Conservation (phyloP, 2,888 invertebrate species). For the Bugulina stolonifera region DNA sequence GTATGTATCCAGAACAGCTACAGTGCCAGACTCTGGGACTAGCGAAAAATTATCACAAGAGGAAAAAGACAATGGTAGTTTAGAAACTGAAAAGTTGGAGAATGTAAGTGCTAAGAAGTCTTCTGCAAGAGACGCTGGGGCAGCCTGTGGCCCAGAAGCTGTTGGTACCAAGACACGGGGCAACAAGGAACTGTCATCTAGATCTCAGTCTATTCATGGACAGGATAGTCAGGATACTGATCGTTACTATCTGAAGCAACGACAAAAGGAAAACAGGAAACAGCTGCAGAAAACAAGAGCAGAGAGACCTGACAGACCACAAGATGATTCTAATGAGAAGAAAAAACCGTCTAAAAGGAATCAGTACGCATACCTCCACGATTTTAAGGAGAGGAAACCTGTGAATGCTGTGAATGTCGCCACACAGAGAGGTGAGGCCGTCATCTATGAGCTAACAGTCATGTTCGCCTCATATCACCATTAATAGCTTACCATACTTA, state of each 20-base stretch:
- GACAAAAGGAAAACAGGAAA: not conserved
- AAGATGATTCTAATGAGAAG: not conserved
- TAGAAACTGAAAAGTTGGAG: not conserved
- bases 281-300: not conserved
- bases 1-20: not conserved
- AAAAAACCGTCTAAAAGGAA: not conserved
- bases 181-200: not conserved
- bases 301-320: not conserved
- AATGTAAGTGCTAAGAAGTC: not conserved
- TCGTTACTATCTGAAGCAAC: not conserved
- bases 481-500: too few relatives aligned
- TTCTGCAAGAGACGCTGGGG: not conserved
- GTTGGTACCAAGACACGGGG: not conserved
- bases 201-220: not conserved
- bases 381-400: conserved; percentile 14
- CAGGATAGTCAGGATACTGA: not conserved
- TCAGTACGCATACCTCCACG: not conserved
- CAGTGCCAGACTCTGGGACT: not conserved
- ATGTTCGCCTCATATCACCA: too few relatives aligned
- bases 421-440: not conserved
- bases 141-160: not conserved
- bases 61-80: not conserved
- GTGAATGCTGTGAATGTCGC: not conserved
- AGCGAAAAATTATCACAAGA: too few relatives aligned
- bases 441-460: too few relatives aligned